Evolutionary conservation across 2,113 vertebrate genomes (phyloP).

Genomic region (Uria aalge): DNA sequence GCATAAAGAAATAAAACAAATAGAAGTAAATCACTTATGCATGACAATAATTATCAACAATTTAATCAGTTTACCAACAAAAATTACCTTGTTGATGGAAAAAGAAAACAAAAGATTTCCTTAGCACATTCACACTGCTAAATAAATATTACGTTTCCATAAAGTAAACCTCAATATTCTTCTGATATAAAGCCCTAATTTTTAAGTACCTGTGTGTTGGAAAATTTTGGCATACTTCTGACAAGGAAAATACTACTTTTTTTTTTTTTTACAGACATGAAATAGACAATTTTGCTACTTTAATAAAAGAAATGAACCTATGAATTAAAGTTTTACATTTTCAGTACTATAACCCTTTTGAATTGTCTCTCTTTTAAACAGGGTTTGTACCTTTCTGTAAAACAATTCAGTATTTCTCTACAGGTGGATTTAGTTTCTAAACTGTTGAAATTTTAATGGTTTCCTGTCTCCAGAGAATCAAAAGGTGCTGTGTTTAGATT

Average conservation of each 20-base stretch:
- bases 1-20: neutral
- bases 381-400: slow-evolving; percentile 45
- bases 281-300: slow-evolving; percentile 17
- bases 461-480: slow-evolving; percentile 60
- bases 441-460: slow-evolving; percentile 74
- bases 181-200: neutral
- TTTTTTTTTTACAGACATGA: neutral
- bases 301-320: slow-evolving; percentile 39
- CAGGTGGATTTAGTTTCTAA: slow-evolving; percentile 65
- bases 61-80: neutral
- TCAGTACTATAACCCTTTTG: slow-evolving; percentile 22
- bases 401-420: slow-evolving; percentile 54
- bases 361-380: slow-evolving; percentile 43
- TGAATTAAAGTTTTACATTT: slow-evolving; percentile 67
- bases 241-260: neutral
- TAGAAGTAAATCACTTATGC: neutral
- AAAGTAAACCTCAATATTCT: neutral
- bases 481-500: slow-evolving; percentile 59
- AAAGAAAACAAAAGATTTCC: neutral
- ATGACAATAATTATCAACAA: neutral
- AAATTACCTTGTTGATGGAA: neutral
- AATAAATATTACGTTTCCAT: neutral
- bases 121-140: neutral
- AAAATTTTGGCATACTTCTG: neutral
- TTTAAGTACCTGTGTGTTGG: neutral